phyloP scores from a whole-genome alignment of 2,113 vertebrate species.

The Charadrius vociferus region DNA sequence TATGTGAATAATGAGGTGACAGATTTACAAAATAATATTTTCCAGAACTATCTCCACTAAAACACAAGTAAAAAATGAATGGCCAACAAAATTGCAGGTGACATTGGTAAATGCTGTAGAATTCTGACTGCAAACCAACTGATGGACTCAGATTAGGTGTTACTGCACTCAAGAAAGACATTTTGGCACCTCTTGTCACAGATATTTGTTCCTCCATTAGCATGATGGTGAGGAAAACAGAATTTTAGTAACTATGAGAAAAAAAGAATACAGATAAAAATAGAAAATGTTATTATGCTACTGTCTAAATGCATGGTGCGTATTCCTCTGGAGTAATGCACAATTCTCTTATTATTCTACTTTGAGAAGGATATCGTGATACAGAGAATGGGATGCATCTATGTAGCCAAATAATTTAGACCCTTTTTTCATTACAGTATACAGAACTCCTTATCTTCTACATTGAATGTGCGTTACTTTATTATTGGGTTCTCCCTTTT shows the following conservation, averaged over 20 bases:
- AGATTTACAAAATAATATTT: not conserved
- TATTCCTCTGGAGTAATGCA: not conserved
- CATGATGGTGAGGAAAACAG: not conserved
- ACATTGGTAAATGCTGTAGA: not conserved
- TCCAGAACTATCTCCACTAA: not conserved
- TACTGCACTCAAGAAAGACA: not conserved
- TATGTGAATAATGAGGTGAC: not conserved
- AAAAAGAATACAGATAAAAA: not conserved
- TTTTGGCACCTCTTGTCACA: not conserved
- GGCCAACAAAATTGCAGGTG: not conserved
- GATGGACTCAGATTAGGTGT: not conserved
- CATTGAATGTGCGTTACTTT: fast-evolving
- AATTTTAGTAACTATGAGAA: not conserved
- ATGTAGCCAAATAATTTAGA: not conserved
- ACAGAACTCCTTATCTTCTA: not conserved
- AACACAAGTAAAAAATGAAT: not conserved
- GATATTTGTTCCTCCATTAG: not conserved
- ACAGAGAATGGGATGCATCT: not conserved
- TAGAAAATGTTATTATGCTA: not conserved
- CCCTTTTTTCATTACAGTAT: not conserved
- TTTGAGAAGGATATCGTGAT: not conserved
- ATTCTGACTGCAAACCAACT: not conserved
- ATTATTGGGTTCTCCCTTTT: not conserved
- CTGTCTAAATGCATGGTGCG: not conserved
- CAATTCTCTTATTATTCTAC: not conserved